These are phyloP conservation scores for Ptilonorhynchus violaceus DNA, from an alignment of 2,113 vertebrate genomes.

Conservation along the genomic window DNA sequence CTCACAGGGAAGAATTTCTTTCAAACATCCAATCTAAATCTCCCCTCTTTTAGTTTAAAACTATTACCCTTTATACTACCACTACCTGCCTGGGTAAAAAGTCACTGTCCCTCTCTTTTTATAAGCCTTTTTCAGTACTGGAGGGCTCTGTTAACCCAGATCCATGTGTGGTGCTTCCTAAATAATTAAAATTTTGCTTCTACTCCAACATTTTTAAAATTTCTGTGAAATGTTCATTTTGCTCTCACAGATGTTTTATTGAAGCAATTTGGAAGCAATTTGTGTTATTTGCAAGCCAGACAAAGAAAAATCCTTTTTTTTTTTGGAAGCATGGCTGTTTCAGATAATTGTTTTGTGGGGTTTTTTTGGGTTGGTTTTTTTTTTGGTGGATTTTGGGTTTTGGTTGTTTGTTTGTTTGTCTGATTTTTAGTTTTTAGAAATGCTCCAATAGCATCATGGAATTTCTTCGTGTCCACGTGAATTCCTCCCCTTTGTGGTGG, in stretches of 20 bases:
- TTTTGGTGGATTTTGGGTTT: neutral
- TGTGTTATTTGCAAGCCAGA: neutral
- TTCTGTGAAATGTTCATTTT: neutral
- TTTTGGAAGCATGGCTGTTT: neutral
- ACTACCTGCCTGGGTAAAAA: neutral
- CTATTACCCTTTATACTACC: rapidly evolving
- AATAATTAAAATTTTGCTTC: neutral
- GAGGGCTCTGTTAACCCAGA: neutral
- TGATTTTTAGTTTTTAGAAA: neutral
- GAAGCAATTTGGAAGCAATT: neutral
- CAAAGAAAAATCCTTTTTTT: neutral
- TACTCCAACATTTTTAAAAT: neutral
- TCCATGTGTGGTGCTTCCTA: neutral
- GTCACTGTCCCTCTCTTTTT: rapidly evolving
- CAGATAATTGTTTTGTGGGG: neutral
- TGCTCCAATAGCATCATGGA: rapidly evolving
- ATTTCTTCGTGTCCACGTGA: rapidly evolving
- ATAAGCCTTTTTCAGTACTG: neutral
- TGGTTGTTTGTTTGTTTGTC: neutral
- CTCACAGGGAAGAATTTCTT: rapidly evolving
- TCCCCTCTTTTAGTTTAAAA: neutral
- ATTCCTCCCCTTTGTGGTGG: neutral
- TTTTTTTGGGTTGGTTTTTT: neutral
- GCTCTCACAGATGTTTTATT: neutral
- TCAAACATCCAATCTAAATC: neutral